A percentile compares a stretch with the other conserved stretches of the same genome.
These are phyloP conservation scores for Denticeps clupeoides DNA, from an alignment of 2,797 vertebrate genomes.

Conservation along the genomic window DNA sequence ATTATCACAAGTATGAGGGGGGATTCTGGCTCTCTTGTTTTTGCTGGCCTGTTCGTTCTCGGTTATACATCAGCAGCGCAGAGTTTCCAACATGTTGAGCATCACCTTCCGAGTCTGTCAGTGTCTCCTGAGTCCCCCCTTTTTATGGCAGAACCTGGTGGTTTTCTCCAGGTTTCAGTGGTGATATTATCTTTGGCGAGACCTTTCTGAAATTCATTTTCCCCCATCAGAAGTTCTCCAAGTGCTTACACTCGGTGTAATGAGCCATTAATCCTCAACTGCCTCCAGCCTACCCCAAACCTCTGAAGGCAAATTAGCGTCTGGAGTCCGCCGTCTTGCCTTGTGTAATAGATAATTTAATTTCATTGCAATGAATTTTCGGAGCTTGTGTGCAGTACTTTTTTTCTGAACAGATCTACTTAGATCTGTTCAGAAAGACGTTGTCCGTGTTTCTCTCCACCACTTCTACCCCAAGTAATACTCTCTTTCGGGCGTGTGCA, in stretches of 20 bases:
- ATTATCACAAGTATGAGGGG: conserved; percentile 18
- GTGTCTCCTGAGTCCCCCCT: background rate
- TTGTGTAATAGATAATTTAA: no score
- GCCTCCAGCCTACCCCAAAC: conserved; percentile 46
- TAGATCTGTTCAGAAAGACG: no score
- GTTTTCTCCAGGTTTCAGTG: conserved; percentile 24
- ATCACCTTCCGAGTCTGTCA: conserved; percentile 4
- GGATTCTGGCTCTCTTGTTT: conserved; percentile 11
- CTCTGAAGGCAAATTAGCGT: conserved; percentile 40
- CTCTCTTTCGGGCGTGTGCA: no score
- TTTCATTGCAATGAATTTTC: no score
- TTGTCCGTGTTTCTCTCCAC: no score
- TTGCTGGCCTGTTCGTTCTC: conserved; percentile 19
- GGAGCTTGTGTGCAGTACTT: no score
- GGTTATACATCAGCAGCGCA: background rate
- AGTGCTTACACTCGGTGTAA: conserved; percentile 55
- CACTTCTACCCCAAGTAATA: no score
- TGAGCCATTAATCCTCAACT: conserved; percentile 57
- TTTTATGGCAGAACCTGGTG: conserved; percentile 19
- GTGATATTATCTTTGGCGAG: conserved; percentile 44
- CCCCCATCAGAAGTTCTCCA: conserved; percentile 35
- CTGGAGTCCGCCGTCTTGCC: no score
- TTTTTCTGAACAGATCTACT: no score
- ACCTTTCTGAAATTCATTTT: conserved; percentile 47
- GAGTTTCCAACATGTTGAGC: conserved; percentile 12